Conservation (phyloP, 2,888 invertebrate species). For the Encarsia formosa region DNA sequence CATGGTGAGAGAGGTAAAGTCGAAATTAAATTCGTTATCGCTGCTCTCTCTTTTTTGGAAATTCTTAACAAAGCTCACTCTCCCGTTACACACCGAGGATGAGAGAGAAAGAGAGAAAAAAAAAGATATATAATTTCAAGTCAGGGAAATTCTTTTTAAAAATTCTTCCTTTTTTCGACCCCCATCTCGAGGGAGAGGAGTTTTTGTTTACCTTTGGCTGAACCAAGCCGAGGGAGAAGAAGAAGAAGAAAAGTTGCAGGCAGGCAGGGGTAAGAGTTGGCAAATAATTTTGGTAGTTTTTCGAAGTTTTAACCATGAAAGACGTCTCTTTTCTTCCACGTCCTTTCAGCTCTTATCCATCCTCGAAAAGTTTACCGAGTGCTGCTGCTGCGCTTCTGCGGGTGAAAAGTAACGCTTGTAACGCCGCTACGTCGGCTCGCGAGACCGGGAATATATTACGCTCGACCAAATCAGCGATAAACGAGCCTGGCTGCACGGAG, state of each 20-base stretch:
- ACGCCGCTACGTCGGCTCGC: no score
- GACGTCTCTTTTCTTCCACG: conserved; percentile 20
- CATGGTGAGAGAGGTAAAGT: no score
- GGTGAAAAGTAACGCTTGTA: conserved; percentile 1
- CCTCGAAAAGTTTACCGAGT: conserved; percentile 26
- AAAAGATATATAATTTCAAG: no score
- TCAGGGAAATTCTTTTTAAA: not conserved
- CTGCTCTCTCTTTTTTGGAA: no score
- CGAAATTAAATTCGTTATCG: no score
- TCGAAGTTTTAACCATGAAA: conserved; percentile 28
- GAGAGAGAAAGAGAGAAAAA: not conserved
- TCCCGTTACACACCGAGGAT: no score
- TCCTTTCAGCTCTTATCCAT: conserved; percentile 24
- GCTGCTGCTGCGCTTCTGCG: not conserved
- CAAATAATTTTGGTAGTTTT: conserved; percentile 26
- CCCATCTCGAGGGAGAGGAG: not conserved
- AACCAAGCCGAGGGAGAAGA: not conserved
- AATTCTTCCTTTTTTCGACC: not conserved
- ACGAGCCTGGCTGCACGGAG: no score
- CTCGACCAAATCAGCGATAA: no score
- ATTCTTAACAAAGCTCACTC: no score
- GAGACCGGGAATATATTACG: conserved; percentile 1
- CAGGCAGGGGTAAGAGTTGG: no score
- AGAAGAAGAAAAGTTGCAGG: not conserved
- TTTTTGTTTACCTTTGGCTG: not conserved